Percentiles rank a stretch among this genome's conserved stretches.
These are phyloP conservation scores for Cryptotis parvus DNA, from an alignment of 2,113 vertebrate genomes.

Conservation along the genomic window DNA sequence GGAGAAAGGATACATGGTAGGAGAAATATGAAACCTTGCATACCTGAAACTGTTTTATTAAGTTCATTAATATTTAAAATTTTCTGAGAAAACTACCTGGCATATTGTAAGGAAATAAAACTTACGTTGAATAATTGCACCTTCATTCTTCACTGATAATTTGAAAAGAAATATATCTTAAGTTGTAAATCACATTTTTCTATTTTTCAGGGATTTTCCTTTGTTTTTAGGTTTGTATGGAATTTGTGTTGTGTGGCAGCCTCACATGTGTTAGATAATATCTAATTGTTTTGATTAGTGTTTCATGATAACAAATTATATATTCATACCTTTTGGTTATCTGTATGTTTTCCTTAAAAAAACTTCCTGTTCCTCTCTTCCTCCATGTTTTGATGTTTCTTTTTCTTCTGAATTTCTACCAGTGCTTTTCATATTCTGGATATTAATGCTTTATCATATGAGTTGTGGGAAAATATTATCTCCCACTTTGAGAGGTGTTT, in stretches of 20 bases:
- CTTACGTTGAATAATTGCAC: neutral
- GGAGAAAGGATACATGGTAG: neutral
- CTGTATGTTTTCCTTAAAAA: no score
- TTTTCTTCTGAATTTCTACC: no score
- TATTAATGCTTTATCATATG: no score
- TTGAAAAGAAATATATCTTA: neutral
- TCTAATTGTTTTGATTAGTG: no score
- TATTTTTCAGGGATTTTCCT: neutral
- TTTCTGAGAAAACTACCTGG: neutral
- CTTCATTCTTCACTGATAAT: neutral
- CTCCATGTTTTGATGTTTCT: no score
- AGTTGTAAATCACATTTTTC: neutral
- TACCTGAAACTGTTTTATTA: constrained; percentile 11
- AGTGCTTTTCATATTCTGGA: no score
- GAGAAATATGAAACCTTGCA: neutral
- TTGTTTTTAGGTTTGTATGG: neutral
- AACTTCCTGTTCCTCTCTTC: no score
- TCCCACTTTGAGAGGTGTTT: no score
- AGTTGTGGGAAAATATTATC: no score
- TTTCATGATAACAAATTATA: no score
- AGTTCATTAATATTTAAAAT: neutral
- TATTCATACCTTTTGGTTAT: no score
- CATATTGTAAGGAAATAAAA: neutral
- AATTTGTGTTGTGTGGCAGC: neutral
- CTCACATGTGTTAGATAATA: no score